Percentiles rank a stretch among this genome's conserved stretches.
Evolutionary conservation across 2,113 vertebrate genomes (phyloP).

Genomic region (Tenebrosternarchus preto): DNA sequence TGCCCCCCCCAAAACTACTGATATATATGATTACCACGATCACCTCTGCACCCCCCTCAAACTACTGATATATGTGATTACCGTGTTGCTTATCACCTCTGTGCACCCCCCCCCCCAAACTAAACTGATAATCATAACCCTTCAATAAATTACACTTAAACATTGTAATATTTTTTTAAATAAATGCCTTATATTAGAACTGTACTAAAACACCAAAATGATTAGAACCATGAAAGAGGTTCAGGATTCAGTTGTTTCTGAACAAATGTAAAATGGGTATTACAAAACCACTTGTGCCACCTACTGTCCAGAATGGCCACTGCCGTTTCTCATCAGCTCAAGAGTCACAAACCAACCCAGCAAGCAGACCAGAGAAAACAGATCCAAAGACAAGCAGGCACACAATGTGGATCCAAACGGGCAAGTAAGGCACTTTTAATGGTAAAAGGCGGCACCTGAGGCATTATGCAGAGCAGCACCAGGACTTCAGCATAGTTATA

Average conservation of each 20-base stretch:
- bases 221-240: no score
- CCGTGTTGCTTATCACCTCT: no score
- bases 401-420: background rate
- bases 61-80: no score
- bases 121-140: background rate
- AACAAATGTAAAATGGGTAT: background rate
- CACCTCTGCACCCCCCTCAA: no score
- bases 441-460: conserved; percentile 76
- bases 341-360: background rate
- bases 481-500: conserved; percentile 16
- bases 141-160: background rate
- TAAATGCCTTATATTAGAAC: background rate
- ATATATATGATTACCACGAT: background rate
- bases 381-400: background rate
- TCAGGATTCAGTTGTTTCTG: background rate
- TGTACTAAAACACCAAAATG: background rate
- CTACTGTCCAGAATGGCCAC: conserved; percentile 8
- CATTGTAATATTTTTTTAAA: background rate
- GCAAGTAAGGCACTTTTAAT: conserved; percentile 71
- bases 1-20: no score
- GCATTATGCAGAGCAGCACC: conserved; percentile 63
- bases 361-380: background rate
- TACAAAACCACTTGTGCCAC: background rate
- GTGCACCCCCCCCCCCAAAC: no score
- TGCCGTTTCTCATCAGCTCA: background rate